phyloP scores from a whole-genome alignment of 2,113 vertebrate genomes.

The Xenopus laevis region DNA sequence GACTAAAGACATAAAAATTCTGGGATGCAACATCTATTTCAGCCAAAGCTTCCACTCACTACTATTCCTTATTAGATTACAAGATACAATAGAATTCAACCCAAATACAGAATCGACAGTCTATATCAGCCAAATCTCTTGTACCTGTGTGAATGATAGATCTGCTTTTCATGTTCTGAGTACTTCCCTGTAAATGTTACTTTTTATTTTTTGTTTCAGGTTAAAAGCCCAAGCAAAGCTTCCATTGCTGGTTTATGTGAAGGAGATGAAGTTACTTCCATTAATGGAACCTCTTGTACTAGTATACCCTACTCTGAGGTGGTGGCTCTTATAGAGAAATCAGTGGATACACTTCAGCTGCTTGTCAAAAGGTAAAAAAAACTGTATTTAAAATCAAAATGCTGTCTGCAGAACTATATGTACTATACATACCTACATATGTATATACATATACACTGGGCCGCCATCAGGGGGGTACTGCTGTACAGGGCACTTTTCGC shows the following conservation, averaged over 20 bases:
- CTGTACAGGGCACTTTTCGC: too few relatives aligned
- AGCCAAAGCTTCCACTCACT: too few relatives aligned
- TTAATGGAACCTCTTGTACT: conserved; percentile 82
- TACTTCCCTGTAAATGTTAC: not conserved
- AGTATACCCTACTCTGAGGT: conserved; percentile 80
- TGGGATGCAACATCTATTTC: too few relatives aligned
- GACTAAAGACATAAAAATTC: too few relatives aligned
- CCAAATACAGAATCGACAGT: too few relatives aligned
- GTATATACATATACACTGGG: too few relatives aligned
- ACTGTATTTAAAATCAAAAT: not conserved
- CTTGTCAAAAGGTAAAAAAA: conserved; percentile 84
- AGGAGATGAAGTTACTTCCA: conserved; percentile 85
- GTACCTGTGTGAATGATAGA: too few relatives aligned
- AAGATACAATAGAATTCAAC: too few relatives aligned
- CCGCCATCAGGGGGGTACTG: too few relatives aligned
- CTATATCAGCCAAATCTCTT: too few relatives aligned
- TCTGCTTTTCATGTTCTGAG: not conserved
- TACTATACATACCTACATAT: not conserved
- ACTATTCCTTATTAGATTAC: too few relatives aligned
- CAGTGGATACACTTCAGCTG: conserved; percentile 79
- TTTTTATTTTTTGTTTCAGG: conserved; percentile 49
- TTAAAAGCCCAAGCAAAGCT: conserved; percentile 73
- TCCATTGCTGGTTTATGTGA: conserved; percentile 77
- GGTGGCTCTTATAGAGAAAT: conserved; percentile 71
- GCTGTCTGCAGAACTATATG: not conserved